Conservation (phyloP, 2,888 invertebrate genomes). For the Drosophila kanekoi region DNA sequence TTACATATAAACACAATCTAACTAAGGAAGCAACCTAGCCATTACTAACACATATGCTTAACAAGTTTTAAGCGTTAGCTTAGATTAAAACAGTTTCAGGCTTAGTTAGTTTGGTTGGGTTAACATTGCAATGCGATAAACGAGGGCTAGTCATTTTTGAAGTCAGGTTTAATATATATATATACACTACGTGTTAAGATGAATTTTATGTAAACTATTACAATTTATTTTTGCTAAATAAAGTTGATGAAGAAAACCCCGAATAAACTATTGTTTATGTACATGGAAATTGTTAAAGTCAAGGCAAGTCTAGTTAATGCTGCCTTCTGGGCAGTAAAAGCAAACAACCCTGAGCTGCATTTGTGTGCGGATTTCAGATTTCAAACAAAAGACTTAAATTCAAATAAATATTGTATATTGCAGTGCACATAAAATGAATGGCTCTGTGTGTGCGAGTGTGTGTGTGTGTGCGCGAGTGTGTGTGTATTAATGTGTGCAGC, state of each 20-base stretch:
- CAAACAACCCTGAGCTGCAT: slow-evolving; percentile 72
- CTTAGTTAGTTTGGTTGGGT: slow-evolving; percentile 29
- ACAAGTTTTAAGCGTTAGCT: slow-evolving; percentile 36
- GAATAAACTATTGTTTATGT: slow-evolving; percentile 23
- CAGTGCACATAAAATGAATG: slow-evolving; percentile 76
- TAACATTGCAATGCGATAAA: slow-evolving; percentile 71
- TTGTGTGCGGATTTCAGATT: slow-evolving; percentile 73
- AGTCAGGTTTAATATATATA: slow-evolving; percentile 46
- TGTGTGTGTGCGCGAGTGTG: slow-evolving; percentile 16
- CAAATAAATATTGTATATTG: slow-evolving; percentile 83
- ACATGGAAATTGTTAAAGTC: slow-evolving; percentile 49
- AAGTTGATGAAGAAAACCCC: slow-evolving; percentile 59
- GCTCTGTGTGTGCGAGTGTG: slow-evolving; percentile 19
- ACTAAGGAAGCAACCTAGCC: slow-evolving; percentile 22
- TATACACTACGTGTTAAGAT: slow-evolving; percentile 60
- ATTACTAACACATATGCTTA: slow-evolving; percentile 15
- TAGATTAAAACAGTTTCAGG: slow-evolving; percentile 18
- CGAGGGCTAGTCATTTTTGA: slow-evolving; percentile 75
- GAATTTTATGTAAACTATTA: slow-evolving; percentile 61
- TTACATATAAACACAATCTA: slow-evolving; percentile 15
- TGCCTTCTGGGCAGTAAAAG: slow-evolving; percentile 57
- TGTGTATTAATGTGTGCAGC: slow-evolving; percentile 52
- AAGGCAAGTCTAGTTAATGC: slow-evolving; percentile 48
- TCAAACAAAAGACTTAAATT: slow-evolving; percentile 81
- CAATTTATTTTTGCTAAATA: slow-evolving; percentile 71